Percentiles rank a stretch among this genome's conserved stretches.
Evolutionary conservation across 1,140 invertebrate species (phyloP).

Genomic region (Ostrea denselamellosa): DNA sequence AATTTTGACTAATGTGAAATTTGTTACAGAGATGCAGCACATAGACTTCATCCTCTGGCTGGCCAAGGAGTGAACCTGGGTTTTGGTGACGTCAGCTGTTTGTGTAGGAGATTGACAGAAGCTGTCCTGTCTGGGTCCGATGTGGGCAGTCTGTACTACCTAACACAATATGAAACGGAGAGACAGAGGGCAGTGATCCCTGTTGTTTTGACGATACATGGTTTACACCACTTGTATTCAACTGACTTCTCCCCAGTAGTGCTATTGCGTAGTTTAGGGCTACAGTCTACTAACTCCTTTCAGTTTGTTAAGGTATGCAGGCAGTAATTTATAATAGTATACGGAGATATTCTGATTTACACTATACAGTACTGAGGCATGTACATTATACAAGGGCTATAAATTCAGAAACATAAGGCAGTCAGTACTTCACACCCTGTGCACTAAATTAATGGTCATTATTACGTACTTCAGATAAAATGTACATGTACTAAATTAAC

Average conservation of each 20-base stretch:
- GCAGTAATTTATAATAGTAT: background rate
- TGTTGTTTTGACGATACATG: constrained; percentile 92
- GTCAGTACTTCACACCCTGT: too few relatives aligned
- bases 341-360: too few relatives aligned
- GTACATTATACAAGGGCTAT: too few relatives aligned
- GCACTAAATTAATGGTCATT: too few relatives aligned
- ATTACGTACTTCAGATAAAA: too few relatives aligned
- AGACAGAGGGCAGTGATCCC: constrained; percentile 93
- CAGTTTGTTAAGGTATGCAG: constrained; percentile 87
- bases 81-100: constrained; percentile 91
- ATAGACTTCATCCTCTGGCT: constrained; percentile 96
- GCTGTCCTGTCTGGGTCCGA: constrained; percentile 86
- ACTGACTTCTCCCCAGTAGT: constrained; percentile 89
- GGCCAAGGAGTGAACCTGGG: constrained; percentile 99
- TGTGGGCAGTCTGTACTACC: constrained; percentile 80
- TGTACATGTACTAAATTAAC: too few relatives aligned
- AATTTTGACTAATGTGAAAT: background rate
- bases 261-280: constrained; percentile 89
- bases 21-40: constrained; percentile 90
- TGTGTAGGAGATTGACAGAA: constrained; percentile 86
- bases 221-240: constrained; percentile 91
- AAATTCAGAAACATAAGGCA: too few relatives aligned
- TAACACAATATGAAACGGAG: constrained; percentile 86
- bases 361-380: too few relatives aligned
- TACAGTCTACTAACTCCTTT: constrained; percentile 90